Evolutionary conservation across 2,888 invertebrate genomes (phyloP), one percentile per base, ranked within the genome.

Genomic region (Cheilosia grossa): DNA sequence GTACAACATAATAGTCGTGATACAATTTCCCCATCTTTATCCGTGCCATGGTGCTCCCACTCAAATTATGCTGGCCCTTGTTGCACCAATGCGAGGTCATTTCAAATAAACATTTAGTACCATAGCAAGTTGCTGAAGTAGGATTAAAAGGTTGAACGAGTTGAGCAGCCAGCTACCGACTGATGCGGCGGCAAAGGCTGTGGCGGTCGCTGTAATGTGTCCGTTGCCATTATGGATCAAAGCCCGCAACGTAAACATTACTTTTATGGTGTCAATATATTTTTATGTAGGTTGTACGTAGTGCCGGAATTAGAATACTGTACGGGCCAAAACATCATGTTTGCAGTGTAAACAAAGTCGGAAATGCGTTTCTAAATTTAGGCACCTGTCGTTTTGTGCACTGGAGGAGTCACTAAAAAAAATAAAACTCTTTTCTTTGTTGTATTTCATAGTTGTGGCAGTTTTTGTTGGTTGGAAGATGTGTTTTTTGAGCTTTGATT

Each of bases 161-260:
- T 51, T 13, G 44, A 24, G 51, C 51, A 37, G 40, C 6, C 51
- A 42, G 30, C 30, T 49, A 58, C 59, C 51, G 33, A n/a, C 74
- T 24, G 30, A 9, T 30, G 33, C 37, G 74, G 58, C 40, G 42
- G 33, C 64, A 49, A 63, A 56, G 63, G 63, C 63, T 70, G 17
- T 49, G 79, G 75, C 72, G 70, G 75, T 61, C 66, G 61, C 63
- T 72, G 49, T 81, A 75, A 85, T 85, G 75, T 51, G 66, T 59
- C 75, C 74, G 69, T 59, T 80, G 58, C 74, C 70, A 80, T 85
- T 75, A 85, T 72, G 85, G 80, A 85, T 85, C 85, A 85, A 85
- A 85, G 77, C 49, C 81, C 81, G 77, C 77, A 85, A 77, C 51
- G 72, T 81, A 81, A 85, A 85, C 81, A 85, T 81, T 81, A 81